Base-by-base conservation (phyloP, 2,113 vertebrate genomes). In the Aramus guarauna region DNA sequence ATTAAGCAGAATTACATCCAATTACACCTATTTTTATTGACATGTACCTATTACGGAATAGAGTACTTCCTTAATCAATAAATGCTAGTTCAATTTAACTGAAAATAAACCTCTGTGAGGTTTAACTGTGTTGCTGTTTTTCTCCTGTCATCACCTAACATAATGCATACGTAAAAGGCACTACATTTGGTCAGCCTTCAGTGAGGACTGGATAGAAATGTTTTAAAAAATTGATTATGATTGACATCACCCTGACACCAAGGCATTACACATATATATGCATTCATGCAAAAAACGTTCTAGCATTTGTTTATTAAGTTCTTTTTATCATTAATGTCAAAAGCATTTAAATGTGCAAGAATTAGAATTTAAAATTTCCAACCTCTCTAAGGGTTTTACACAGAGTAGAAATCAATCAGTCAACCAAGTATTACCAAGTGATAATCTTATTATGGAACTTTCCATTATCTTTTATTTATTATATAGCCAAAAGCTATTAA, bases 371-470 rank as follows among this genome's bases (percentile, higher is more conserved):
- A 75, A 94, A 85, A 77, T 95, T 85, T 79, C 41, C 75, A 82
- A 9, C 22, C 39, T 92, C 43, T 94, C 69, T 91, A 50, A 91
- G 75, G 22, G 43, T 87, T 82, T 93, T 91, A 92, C 37, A 67
- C 15, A 82, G 47, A 59, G n/a, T 32, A 95, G 83, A 96, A 95
- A 93, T 74, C 88, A 97, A 92, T 91, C 77, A 37, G 36, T 76
- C 26, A 45, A 92, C 15, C 45, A 85, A 85, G 32, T 53, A 90
- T 75, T 92, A 94, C 15, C n/a, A 95, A 64, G 20, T 84, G 88
- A 89, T 20, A 63, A 55, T 76, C 24, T 87, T 87, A 39, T 62
- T 90, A 68, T 24, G 59, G 55, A 95, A 81, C 18, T 71, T 72
- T 43, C 41, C 8, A 88, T 64, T 95, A 85, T 27, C n/a, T 75